Percentiles rank a stretch among this genome's conserved stretches.
Conservation (phyloP, 2,797 vertebrate genomes). For the Podargus strigoides region DNA sequence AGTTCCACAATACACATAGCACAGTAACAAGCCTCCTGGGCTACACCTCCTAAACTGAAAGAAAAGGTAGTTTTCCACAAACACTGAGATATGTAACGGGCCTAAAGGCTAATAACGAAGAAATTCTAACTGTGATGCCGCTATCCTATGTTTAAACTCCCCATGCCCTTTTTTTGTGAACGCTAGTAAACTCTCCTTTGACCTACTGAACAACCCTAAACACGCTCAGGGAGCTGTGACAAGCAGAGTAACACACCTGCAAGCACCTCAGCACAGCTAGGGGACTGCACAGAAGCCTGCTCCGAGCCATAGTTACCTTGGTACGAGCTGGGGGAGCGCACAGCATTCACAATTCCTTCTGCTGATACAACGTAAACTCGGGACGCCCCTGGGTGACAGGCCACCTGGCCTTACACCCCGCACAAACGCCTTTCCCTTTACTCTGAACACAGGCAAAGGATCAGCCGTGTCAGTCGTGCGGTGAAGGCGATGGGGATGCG, state of each 20-base stretch:
- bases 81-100: neutral
- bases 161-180: neutral
- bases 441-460: fast-evolving
- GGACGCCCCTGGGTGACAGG: neutral
- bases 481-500: too few species aligned
- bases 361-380: neutral
- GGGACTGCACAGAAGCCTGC: neutral
- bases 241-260: neutral
- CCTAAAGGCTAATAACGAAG: neutral
- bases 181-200: neutral
- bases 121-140: neutral
- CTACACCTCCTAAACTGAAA: neutral
- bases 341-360: neutral
- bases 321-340: fast-evolving
- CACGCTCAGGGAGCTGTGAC: neutral
- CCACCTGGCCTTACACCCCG: neutral
- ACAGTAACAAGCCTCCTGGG: neutral
- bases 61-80: neutral
- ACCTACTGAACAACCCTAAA: neutral
- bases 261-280: fast-evolving
- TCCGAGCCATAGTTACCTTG: fast-evolving
- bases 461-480: fast-evolving
- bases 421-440: fast-evolving
- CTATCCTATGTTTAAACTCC: neutral
- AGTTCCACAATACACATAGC: neutral